Base-by-base conservation (phyloP, 2,113 vertebrate species). In the Todiramphus saurophagus region DNA sequence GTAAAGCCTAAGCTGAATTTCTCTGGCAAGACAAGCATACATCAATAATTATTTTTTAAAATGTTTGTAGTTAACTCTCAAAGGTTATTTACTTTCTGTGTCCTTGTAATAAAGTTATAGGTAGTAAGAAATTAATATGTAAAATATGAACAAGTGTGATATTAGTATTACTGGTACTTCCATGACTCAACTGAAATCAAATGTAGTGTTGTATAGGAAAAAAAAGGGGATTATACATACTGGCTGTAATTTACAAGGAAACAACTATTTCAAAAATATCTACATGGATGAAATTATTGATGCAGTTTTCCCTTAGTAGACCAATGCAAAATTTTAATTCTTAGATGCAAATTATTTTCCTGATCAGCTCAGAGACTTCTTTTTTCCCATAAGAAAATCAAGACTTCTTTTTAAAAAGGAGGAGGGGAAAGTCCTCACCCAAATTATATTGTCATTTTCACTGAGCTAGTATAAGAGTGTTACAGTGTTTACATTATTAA, bases 1-100 rank as follows among this genome's bases (percentile, higher is more conserved):
- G 23, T 72, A 84, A 88, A 84, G 2, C 79, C 20, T 39, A 19
- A 81, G 33, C 33, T 59, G 43, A 68, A 37, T 93, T 93, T 79
- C 50, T 83, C 21, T 63, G 83, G 35, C 35, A 93, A 92, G 67
- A 3, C 30, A 86, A 68, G 33, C 3, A 2, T 33, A 41, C 58
- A 55, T 60, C 43, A 94, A 41, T 70, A 31, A 50, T 73, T 92
- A 11, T 81, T 79, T 70, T 74, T 0, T 2, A 51, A 96, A 70
- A 74, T 37, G 16, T 94, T 88, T 93, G 43, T 37, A 81, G 43
- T 78, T 41, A 90, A 60, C 35, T 70, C 21, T 83, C 46, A 81
- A 46, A 75, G 35, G 13, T 56, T 63, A 27, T 83, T 67, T 85
- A 3, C 5, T 72, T 18, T 72, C 28, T 56, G 10, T 64, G 24